A percentile compares a stretch with the other conserved stretches of the same genome.
Conservation (phyloP, 1,140 invertebrate species). For the Drosophila truncata region DNA sequence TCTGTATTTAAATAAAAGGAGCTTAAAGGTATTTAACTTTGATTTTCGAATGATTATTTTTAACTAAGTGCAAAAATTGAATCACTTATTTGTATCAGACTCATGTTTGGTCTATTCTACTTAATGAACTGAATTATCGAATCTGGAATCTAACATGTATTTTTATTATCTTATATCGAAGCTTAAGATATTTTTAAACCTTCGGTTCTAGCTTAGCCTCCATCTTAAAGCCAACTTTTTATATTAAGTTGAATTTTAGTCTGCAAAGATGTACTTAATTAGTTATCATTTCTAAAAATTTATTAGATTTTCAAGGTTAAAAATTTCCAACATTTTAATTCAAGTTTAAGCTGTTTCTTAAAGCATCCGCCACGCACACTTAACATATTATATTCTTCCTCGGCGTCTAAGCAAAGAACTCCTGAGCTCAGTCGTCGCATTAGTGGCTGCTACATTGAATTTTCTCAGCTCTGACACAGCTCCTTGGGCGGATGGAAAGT, state of each 20-base stretch:
- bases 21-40: no score
- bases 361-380: neutral
- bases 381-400: conserved; percentile 1
- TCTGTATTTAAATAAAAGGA: no score
- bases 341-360: neutral
- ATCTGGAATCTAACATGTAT: neutral
- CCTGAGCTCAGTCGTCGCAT: conserved; percentile 32
- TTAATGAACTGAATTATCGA: neutral
- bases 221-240: neutral
- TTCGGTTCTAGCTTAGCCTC: neutral
- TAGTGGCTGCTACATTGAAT: conserved; percentile 62
- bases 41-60: no score
- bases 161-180: neutral
- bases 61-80: no score
- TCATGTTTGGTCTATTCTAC: no score
- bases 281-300: neutral
- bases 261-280: neutral
- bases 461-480: conserved; percentile 38
- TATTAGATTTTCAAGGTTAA: neutral
- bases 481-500: conserved; percentile 22
- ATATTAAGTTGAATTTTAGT: neutral
- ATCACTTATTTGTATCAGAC: no score
- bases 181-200: neutral
- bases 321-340: no score
- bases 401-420: conserved; percentile 14